A percentile compares a stretch with the other conserved stretches of the same genome.
Evolutionary conservation across 2,888 invertebrate species (phyloP).

Genomic region (Metalampra italica): DNA sequence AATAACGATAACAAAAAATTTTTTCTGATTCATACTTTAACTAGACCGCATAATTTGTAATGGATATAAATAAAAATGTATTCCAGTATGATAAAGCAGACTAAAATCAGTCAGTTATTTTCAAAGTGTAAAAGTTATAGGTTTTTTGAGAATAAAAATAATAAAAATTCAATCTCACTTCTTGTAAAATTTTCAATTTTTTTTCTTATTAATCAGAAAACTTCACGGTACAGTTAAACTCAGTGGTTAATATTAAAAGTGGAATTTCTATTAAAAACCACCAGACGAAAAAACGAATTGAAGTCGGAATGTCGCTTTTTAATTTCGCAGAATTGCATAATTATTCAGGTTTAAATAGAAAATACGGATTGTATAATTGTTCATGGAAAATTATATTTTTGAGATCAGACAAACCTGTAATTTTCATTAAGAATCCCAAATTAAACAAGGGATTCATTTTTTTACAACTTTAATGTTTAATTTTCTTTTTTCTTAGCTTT

Average conservation of each 20-base stretch:
- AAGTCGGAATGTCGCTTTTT: constrained; percentile 1
- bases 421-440: too few species aligned
- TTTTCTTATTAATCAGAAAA: constrained; percentile 7
- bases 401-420: too few species aligned
- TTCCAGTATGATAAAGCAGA: too few species aligned
- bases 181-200: constrained; percentile 1
- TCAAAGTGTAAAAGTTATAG: neutral
- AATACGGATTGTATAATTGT: neutral
- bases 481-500: too few species aligned
- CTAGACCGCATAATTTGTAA: too few species aligned
- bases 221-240: constrained; percentile 6
- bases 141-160: neutral
- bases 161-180: neutral
- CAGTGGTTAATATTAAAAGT: constrained; percentile 7
- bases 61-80: too few species aligned
- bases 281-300: neutral
- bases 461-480: too few species aligned
- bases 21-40: too few species aligned
- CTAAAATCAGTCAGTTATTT: neutral
- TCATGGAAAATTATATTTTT: neutral
- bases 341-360: neutral
- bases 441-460: too few species aligned
- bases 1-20: too few species aligned
- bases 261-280: constrained; percentile 2
- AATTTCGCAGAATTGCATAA: constrained; percentile 3